Conservation (phyloP, 2,113 vertebrate genomes). For the Esox niger region DNA sequence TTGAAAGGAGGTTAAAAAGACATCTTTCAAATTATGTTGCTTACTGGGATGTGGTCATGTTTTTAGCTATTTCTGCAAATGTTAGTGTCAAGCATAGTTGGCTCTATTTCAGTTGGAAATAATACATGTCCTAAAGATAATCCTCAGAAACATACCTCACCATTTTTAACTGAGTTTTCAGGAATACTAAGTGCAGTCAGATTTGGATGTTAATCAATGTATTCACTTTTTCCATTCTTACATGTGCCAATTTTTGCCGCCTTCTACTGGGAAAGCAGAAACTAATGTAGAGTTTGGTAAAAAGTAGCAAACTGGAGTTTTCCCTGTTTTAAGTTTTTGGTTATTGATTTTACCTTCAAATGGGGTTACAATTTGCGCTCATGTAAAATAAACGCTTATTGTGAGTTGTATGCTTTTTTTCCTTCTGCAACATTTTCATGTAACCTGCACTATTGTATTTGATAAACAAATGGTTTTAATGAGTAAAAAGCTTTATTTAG, state of each 20-base stretch:
- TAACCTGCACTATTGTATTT: neutral
- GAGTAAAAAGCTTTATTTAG: conserved; percentile 88
- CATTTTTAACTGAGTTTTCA: neutral
- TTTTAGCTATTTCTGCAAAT: neutral
- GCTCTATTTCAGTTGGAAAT: neutral
- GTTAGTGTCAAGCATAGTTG: neutral
- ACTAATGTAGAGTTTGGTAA: neutral
- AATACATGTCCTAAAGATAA: neutral
- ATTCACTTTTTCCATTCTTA: conserved; percentile 17
- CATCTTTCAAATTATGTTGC: too few relatives aligned
- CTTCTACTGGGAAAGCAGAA: conserved; percentile 37
- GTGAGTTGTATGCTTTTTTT: neutral
- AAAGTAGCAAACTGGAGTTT: neutral
- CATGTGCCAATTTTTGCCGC: conserved; percentile 58
- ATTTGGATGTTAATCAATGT: neutral
- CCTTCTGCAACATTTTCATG: neutral
- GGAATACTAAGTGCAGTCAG: neutral
- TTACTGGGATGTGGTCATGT: neutral
- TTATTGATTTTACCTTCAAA: conserved; percentile 7
- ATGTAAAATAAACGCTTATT: neutral
- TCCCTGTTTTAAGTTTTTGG: neutral
- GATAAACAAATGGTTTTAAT: conserved; percentile 11
- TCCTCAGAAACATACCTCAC: too few relatives aligned
- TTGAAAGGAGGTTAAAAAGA: conserved; percentile 2
- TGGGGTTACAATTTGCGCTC: conserved; percentile 4